Evolutionary conservation across 2,797 vertebrate species (phyloP).

Genomic region (Tapera naevia): DNA sequence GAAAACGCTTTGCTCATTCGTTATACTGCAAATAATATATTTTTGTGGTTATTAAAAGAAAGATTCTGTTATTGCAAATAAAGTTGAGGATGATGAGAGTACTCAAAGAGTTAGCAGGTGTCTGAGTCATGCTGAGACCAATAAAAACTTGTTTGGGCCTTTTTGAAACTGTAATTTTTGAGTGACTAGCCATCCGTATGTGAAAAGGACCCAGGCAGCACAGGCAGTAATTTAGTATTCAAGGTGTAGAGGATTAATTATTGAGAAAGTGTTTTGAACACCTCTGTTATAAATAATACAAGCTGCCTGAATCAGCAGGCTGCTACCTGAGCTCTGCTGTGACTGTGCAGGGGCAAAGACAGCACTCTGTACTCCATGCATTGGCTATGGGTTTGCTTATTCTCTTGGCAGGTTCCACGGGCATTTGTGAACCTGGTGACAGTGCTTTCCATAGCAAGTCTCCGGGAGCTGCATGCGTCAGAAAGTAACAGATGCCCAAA

Average conservation of each 20-base stretch:
- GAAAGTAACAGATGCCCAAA: slow-evolving; percentile 45
- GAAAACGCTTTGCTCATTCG: background rate
- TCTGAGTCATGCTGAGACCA: background rate
- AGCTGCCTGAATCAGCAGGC: background rate
- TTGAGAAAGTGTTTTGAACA: background rate
- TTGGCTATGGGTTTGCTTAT: background rate
- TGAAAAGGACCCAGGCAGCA: background rate
- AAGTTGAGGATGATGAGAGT: background rate
- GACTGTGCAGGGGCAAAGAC: background rate
- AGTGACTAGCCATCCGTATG: background rate
- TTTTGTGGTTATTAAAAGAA: background rate
- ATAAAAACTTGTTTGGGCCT: background rate
- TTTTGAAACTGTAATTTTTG: background rate
- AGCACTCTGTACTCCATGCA: background rate
- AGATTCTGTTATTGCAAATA: background rate
- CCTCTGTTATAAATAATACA: background rate
- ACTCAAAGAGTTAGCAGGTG: background rate
- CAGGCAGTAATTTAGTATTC: background rate
- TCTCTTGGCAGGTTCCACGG: slow-evolving; percentile 75
- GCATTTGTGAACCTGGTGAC: slow-evolving; percentile 77
- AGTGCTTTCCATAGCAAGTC: background rate
- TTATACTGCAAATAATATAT: background rate
- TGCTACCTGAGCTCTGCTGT: background rate
- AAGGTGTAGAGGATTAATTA: background rate
- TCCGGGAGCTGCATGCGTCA: slow-evolving; percentile 62